phyloP scores from a whole-genome alignment of 2,888 invertebrate genomes.

The Volucella inflata region DNA sequence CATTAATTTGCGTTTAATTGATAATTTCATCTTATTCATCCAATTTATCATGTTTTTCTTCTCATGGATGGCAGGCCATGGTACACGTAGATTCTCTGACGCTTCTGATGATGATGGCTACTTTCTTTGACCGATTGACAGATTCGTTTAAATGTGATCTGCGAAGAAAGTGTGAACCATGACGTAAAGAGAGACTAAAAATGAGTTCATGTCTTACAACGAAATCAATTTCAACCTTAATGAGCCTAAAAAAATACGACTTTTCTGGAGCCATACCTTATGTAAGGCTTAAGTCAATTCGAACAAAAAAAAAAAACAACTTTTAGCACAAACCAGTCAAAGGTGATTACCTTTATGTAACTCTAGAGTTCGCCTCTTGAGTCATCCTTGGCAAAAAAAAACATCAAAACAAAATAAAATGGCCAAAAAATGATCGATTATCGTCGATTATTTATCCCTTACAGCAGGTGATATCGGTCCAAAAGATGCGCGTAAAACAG shows the following conservation, averaged over 20 bases:
- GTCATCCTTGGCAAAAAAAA: constrained; percentile 34
- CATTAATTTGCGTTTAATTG: constrained; percentile 38
- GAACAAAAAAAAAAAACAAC: background rate
- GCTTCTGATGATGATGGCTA: constrained; percentile 11
- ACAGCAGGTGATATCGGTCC: constrained; percentile 40
- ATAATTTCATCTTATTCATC: constrained; percentile 24
- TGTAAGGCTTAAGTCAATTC: constrained; percentile 1
- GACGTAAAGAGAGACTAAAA: constrained; percentile 27
- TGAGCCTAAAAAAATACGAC: constrained; percentile 13
- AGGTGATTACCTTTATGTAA: constrained; percentile 50
- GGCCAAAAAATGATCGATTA: constrained; percentile 48
- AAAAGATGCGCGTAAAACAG: background rate
- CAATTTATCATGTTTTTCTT: too few relatives aligned
- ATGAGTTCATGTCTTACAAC: background rate
- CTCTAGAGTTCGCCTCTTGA: background rate
- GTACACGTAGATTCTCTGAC: background rate
- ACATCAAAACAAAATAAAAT: background rate
- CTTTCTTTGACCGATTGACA: constrained; percentile 54
- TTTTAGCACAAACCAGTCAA: constrained; percentile 14
- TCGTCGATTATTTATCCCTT: constrained; percentile 41
- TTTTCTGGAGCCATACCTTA: constrained; percentile 18
- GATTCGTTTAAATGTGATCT: background rate
- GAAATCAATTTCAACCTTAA: constrained; percentile 20
- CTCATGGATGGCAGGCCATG: background rate
- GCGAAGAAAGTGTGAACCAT: constrained; percentile 33